Evolutionary conservation across 2,797 vertebrate species (phyloP).

Genomic region (Clamator glandarius): DNA sequence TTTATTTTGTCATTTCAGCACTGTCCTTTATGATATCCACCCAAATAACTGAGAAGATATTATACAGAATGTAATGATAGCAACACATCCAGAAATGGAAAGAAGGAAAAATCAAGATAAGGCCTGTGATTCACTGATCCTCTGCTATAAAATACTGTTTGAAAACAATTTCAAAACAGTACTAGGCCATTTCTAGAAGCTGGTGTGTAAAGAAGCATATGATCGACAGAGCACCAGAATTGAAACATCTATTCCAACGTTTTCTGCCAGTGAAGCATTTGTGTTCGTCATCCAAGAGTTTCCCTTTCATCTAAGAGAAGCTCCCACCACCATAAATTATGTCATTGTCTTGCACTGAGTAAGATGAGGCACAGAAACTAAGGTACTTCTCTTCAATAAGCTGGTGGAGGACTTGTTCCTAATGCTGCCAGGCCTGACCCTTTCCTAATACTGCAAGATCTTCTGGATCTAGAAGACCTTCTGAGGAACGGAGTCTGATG

Average conservation of each 20-base stretch:
- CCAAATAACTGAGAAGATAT: not conserved
- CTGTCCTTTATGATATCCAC: not conserved
- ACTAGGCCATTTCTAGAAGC: not conserved
- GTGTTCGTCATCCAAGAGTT: not conserved
- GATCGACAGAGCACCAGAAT: not conserved
- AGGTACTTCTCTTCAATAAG: not conserved
- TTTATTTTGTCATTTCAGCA: constrained; percentile 11
- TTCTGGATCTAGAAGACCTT: not conserved
- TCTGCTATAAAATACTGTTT: not conserved
- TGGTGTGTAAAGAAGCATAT: not conserved
- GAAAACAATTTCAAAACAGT: not conserved
- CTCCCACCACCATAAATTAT: not conserved
- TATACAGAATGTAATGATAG: not conserved
- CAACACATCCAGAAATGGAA: not conserved
- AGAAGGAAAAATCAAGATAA: not conserved
- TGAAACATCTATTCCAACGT: not conserved
- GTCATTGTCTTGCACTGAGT: not conserved
- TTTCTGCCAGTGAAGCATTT: not conserved
- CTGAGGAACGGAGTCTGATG: not conserved
- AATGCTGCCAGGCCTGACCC: not conserved
- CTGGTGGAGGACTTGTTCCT: not conserved
- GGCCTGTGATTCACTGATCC: not conserved
- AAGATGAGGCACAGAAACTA: not conserved
- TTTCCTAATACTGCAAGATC: not conserved
- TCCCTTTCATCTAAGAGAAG: not conserved